Base-by-base conservation (phyloP, 2,888 invertebrate species). In the Torymus aiolomorphi region DNA sequence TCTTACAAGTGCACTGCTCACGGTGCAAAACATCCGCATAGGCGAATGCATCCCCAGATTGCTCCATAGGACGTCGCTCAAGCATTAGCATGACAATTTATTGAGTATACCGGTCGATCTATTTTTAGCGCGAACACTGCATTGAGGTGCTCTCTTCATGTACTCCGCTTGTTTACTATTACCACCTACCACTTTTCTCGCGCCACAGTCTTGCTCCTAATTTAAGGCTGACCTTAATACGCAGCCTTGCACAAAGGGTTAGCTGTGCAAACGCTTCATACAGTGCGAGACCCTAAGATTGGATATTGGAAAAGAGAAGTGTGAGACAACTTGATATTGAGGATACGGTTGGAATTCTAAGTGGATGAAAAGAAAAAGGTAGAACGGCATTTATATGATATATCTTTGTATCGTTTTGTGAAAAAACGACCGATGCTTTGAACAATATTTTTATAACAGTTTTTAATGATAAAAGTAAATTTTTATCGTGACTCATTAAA, bases 91-190 rank as follows among this genome's bases (percentile, higher is more conserved):
- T 59, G 71, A 74, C 73, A 73, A 69, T 56, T 76, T 54, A 73
- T 67, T 75, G 80, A 80, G 63, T 54, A 73, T 76, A 80, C 73
- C 61, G 65, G 56, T 52, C 66, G 69, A 59, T 81, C 78, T 81
- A 81, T 81, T 72, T 75, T 81, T 80, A 78, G 80, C 24, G 20
- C 65, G 61, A 57, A 24, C 52, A 61, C 31, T 56, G 31, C 31
- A 31, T 31, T 31, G 31, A 31, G 31, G 31, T 31, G 31, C 31
- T 31, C 31, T 51, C 14, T 71, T 20, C 63, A 18, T 49, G 18
- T 20, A 66, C 73, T 77, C 76, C 80, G 76, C 69, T 77, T 74
- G 74, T 67, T 73, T 76, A 67, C 67, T 69, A 73, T 67, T 80
- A 57, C 16, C 59, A 20, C 62, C 71, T 31, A 31, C 42, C 57